Percentiles rank a stretch among this genome's conserved stretches.
Conservation (phyloP, 30 jellyfish, hydroid and myxozoan genomes). For the Aurelia coerulea region DNA sequence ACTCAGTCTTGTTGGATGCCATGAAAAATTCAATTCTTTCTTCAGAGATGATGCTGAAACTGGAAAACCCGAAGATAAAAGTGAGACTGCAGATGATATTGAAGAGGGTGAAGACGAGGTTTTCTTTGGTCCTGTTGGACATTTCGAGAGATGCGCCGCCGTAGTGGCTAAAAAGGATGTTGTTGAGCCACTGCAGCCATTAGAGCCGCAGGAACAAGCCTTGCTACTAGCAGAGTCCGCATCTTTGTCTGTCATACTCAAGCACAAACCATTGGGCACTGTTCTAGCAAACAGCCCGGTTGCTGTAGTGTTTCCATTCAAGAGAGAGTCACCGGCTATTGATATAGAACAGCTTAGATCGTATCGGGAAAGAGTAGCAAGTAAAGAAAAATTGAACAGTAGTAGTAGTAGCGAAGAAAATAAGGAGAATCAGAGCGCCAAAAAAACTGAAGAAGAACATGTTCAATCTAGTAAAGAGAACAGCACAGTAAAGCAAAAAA, state of each 20-base stretch:
- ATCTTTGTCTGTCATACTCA: constrained; percentile 21
- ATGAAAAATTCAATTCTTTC: not conserved
- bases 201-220: constrained; percentile 56
- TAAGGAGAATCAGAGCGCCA: too few relatives aligned
- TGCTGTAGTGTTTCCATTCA: constrained; percentile 90
- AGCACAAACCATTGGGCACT: constrained; percentile 18
- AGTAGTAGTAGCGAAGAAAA: too few relatives aligned
- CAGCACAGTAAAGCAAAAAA: not conserved
- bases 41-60: constrained; percentile 8
- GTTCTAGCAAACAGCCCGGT: constrained; percentile 64
- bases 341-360: constrained; percentile 8
- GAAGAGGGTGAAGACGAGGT: constrained; percentile 94
- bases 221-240: constrained; percentile 49
- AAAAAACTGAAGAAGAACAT: too few relatives aligned
- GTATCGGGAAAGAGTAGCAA: constrained; percentile 8
- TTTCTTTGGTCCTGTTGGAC: constrained; percentile 95
- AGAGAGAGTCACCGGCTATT: constrained; percentile 36
- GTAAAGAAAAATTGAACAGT: too few relatives aligned
- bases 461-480: constrained; percentile 9
- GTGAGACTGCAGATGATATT: constrained; percentile 2
- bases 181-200: constrained; percentile 56
- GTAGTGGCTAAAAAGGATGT: constrained; percentile 70
- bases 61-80: not conserved
- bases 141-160: constrained; percentile 83
- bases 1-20: not conserved